These are phyloP conservation scores for Trachelus stipa DNA, from an alignment of 2,888 invertebrate species.

Conservation along the genomic window DNA sequence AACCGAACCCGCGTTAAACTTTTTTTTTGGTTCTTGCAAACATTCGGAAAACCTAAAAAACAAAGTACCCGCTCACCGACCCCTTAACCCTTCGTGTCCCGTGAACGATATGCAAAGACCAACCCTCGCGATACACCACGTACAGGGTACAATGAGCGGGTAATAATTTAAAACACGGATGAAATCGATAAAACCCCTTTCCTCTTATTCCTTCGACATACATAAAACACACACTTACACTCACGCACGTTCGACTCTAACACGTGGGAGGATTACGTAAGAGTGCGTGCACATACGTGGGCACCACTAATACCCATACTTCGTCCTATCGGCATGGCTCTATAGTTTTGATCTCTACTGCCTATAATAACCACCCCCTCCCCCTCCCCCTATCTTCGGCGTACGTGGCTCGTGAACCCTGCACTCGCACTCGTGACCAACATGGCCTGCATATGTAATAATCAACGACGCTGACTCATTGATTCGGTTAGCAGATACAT, in stretches of 20 bases:
- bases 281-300: slow-evolving; percentile 10
- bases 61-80: neutral
- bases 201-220: neutral
- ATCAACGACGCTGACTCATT: slow-evolving; percentile 53
- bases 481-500: slow-evolving; percentile 47
- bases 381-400: neutral
- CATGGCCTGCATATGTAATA: slow-evolving; percentile 44
- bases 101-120: slow-evolving; percentile 29
- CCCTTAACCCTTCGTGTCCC: slow-evolving; percentile 14
- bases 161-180: slow-evolving; percentile 56
- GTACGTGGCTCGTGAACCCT: neutral
- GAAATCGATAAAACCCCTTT: slow-evolving; percentile 51
- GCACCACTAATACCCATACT: neutral
- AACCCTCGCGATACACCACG: slow-evolving; percentile 26
- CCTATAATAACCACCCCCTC: neutral
- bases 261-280: slow-evolving; percentile 9
- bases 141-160: slow-evolving; percentile 40
- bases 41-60: neutral
- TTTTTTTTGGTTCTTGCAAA: neutral
- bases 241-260: neutral
- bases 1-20: neutral
- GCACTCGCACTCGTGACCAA: slow-evolving; percentile 23
- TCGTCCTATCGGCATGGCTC: neutral
- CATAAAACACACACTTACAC: neutral
- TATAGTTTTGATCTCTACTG: neutral